Base-by-base conservation (phyloP, 2,797 vertebrate genomes). In the Gadopsis bispinosus region DNA sequence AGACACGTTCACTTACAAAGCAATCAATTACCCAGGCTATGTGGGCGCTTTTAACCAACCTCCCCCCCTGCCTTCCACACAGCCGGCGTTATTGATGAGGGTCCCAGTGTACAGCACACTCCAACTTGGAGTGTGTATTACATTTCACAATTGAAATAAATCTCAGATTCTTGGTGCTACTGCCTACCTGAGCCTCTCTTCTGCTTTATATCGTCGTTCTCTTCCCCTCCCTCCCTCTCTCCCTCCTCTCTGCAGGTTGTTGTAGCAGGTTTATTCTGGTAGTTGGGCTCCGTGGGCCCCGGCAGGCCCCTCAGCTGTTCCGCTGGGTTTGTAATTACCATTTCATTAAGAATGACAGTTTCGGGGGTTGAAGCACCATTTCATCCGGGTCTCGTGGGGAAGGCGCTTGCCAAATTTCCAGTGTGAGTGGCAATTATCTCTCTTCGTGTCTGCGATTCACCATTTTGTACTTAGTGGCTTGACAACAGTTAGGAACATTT, bases 1-100 rank as follows among this genome's bases (percentile, higher is more conserved):
- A 95, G 94, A 95, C 94, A 94, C 91, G 92, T 95, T 95, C 94
- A 89, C 93, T 95, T 95, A 95, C 93, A 95, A 92, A 94, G 93
- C 94, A 95, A 95, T 95, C 94, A 94, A 95, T 95, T 95, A 95
- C 92, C 83, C 83, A 80, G 91, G 75, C 90, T 91, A 91, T 92
- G 92, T 88, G 91, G 91, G 88, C 86, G 87, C 92, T 94, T 93
- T 94, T 93, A 93, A 93, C 85, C 89, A 91, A 92, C 84, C 84
- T 79, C 87, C 86, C 88, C 89, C 87, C 84, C 91, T 79, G 85
- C 87, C 89, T 89, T 85, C 81, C 84, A 86, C 91, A 92, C 89
- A 89, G 91, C 91, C 82, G 77, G 92, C 64, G 73, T 94, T 94
- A 93, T 93, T 94, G 93, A 94, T 92, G 94, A 93, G 89, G 89